Evolutionary conservation across 35 echinoderm and acorn worm genomes (phyloP).

Genomic region (Patiria miniata): DNA sequence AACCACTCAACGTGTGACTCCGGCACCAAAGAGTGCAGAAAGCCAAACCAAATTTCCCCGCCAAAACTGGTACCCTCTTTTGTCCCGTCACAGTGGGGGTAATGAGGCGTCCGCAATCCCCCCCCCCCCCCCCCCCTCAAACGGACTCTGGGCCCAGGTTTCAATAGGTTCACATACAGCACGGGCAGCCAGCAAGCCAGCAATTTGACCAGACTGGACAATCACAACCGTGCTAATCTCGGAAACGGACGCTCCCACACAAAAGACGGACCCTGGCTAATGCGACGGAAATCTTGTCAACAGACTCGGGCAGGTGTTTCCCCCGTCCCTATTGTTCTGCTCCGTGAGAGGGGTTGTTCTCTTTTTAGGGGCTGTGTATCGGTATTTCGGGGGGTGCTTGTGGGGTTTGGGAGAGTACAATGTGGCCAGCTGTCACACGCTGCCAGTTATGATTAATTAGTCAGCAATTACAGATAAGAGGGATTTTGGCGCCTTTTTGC

Average conservation of each 20-base stretch:
- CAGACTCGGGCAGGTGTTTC: background rate
- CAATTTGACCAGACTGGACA: background rate
- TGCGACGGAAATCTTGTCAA: constrained; percentile 13
- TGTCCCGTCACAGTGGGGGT: background rate
- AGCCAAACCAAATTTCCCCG: constrained; percentile 10
- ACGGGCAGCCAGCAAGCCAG: no score
- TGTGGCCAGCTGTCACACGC: background rate
- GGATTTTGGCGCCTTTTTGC: no score
- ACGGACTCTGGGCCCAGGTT: no score
- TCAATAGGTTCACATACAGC: no score
- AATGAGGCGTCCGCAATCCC: no score
- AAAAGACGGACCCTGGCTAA: background rate
- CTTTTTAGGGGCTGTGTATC: background rate
- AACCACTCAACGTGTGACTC: constrained; percentile 12
- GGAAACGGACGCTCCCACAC: background rate
- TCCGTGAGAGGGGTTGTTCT: background rate
- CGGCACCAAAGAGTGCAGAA: background rate
- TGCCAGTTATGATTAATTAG: background rate
- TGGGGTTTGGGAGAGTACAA: background rate
- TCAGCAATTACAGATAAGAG: background rate
- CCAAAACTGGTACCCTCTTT: constrained; percentile 7
- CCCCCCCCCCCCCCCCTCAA: no score
- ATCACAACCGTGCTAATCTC: background rate
- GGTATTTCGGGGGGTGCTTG: constrained; percentile 6
- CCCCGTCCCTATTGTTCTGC: background rate